Base-by-base conservation (phyloP, 2,888 invertebrate genomes). In the Andrena bucephala region DNA sequence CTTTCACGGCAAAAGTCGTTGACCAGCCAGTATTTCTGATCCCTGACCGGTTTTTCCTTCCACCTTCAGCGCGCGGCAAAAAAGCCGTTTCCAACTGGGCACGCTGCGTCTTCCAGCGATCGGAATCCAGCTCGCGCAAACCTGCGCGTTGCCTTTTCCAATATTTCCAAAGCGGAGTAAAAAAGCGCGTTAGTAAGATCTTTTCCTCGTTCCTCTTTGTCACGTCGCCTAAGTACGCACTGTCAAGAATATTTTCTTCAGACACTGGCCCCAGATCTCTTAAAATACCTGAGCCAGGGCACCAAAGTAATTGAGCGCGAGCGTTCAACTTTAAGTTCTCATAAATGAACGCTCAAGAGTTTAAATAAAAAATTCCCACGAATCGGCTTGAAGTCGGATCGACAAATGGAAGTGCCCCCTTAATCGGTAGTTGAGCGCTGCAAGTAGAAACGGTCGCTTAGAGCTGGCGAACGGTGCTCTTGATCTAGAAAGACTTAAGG, bases 31-130 rank as follows among this genome's bases (percentile, higher is more conserved):
- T 85, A 76, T 70, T 85, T 78, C 60, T 73, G 79, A 82, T 84
- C 68, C n/a, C 69, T 70, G 83, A 85, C 85, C 83, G 85, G 85
- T 86, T 86, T 83, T 86, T 86, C 83, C 74, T 79, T 77, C 65
- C 42, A 77, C 71, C 74, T 75, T 83, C 57, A 6, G 20, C 57
- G 57, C 36, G 13, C 20, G 27, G 20, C 42, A 42, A 82, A 82
- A 82, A 77, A 83, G 62, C 36, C 48, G 74, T 72, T 62, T 71
- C 48, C 67, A 57, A 42, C 42, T 0, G 48, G 42, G 24, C 48
- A 1, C 10, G 24, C 20, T 52, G 71, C 29, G 54, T 68, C 71
- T 33, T 59, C 31, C 6, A 7, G 68, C 10, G 27, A 36, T 20
- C 33, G 20, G 33, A 48, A 20, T 13, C 29, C 42, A 29, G 24